phyloP scores from a whole-genome alignment of 2,888 invertebrate genomes.

The Eremobia ochroleuca region DNA sequence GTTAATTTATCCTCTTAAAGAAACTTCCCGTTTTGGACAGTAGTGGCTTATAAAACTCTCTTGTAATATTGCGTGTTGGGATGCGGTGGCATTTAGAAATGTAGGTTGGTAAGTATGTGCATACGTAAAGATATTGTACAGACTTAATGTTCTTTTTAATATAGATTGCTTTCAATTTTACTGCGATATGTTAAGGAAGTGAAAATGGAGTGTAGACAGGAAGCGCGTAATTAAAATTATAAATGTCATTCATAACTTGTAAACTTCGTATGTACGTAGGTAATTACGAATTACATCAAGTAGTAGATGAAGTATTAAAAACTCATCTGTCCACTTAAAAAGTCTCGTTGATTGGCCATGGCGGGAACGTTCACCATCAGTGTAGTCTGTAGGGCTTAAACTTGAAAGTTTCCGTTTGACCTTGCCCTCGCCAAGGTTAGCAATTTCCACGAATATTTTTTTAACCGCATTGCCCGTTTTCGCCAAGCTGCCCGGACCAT shows the following conservation, averaged over 20 bases:
- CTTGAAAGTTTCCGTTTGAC: constrained; percentile 82
- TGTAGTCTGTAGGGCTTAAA: constrained; percentile 69
- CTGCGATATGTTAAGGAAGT: constrained; percentile 40
- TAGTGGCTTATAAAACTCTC: constrained; percentile 51
- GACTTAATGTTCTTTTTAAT: constrained; percentile 49
- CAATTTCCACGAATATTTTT: constrained; percentile 73
- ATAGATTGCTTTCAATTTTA: constrained; percentile 48
- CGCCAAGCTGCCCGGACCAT: constrained; percentile 68
- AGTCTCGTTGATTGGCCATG: constrained; percentile 58
- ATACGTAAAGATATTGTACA: constrained; percentile 47
- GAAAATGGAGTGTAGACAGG: constrained; percentile 13
- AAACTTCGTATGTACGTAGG: background rate
- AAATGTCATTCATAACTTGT: constrained; percentile 32
- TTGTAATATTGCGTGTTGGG: constrained; percentile 68
- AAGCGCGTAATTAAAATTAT: constrained; percentile 42
- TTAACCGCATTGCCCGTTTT: constrained; percentile 66
- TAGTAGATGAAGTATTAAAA: constrained; percentile 13
- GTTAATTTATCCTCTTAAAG: constrained; percentile 61
- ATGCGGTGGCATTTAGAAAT: constrained; percentile 71
- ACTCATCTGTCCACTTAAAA: constrained; percentile 34
- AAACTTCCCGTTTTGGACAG: constrained; percentile 53
- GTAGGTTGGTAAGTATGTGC: constrained; percentile 61
- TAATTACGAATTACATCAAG: constrained; percentile 36
- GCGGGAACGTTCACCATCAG: constrained; percentile 59
- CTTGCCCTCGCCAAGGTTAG: constrained; percentile 80